Base-by-base conservation (phyloP, 2,113 vertebrate genomes). In the Halcyon malimbica region DNA sequence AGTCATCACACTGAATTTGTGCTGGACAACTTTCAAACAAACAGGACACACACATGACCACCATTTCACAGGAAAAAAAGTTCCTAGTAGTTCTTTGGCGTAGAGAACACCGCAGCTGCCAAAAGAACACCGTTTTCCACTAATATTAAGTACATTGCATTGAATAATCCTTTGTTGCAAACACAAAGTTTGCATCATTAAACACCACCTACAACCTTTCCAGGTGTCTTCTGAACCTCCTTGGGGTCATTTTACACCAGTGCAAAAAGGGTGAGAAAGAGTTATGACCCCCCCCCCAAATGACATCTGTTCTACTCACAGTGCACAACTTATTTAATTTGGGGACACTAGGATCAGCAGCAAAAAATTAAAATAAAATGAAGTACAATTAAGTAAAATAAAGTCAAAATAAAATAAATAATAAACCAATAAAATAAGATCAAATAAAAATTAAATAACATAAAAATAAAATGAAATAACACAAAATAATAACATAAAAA, bases 261-360 rank as follows among this genome's bases (percentile, higher is more conserved):
- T 13, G 13, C 20, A 83, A 67, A 67, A 76, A 8, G 4, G 2
- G 16, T 13, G 31, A 46, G 37, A 78, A 57, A 29, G 35, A 23
- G 16, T 33, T 60, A 74, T 1, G 5, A 15, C 6, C 1, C 6
- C 6, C 8, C 8, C 4, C 9, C 29, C 17, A 44, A 26, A 51
- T 5, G 2, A 67, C 53, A 31, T 7, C 11, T 20, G 5, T 82
- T 86, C 29, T 42, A 60, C 24, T 89, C 28, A 33, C 37, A 74
- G 41, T 5, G 10, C 35, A 31, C 21, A 60, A 28, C 2, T 63
- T 46, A 41, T 63, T 70, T 54, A 50, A 70, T 50, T 16, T 37
- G 11, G 8, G 13, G 16, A 5, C 33, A 44, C 21, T 21, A n/a
- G 41, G 20, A 62, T 18, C 24, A 67, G n/a, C n/a, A n/a, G n/a